Percentiles rank a stretch among this genome's conserved stretches.
phyloP scores from a whole-genome alignment of 2,888 invertebrate species.

The Yponomeuta malinellus region DNA sequence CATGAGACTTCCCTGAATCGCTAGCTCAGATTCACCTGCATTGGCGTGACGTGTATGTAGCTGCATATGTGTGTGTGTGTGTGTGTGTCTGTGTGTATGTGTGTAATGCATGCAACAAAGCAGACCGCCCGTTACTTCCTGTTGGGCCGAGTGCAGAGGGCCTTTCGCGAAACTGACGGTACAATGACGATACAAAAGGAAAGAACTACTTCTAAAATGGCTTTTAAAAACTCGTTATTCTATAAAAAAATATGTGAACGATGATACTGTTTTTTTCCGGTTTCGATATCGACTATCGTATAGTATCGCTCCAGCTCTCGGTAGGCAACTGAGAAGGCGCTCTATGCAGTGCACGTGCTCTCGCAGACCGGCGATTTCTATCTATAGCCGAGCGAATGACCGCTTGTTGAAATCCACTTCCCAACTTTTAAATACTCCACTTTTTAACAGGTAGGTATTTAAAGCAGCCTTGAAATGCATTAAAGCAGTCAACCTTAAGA shows the following conservation, averaged over 20 bases:
- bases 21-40: neutral
- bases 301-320: too few species aligned
- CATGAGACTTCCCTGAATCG: neutral
- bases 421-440: constrained; percentile 26
- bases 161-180: neutral
- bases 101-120: constrained; percentile 14
- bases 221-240: too few species aligned
- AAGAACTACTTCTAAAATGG: too few species aligned
- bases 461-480: constrained; percentile 24
- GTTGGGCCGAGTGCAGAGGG: constrained; percentile 17
- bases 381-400: constrained; percentile 44
- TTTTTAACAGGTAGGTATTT: constrained; percentile 5
- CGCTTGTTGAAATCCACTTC: constrained; percentile 40
- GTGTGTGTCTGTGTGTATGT: neutral
- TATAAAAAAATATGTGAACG: too few species aligned
- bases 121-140: constrained; percentile 25
- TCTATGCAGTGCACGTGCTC: constrained; percentile 20
- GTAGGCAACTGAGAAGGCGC: neutral
- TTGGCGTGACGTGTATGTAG: neutral
- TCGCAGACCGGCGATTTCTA: constrained; percentile 27
- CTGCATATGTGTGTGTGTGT: neutral
- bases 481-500: constrained; percentile 63
- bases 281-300: too few species aligned
- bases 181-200: too few species aligned
- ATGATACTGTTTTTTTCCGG: too few species aligned